Evolutionary conservation across 2,888 invertebrate species (phyloP), one percentile per base, ranked within the genome.

Genomic region (Tipula confusa): DNA sequence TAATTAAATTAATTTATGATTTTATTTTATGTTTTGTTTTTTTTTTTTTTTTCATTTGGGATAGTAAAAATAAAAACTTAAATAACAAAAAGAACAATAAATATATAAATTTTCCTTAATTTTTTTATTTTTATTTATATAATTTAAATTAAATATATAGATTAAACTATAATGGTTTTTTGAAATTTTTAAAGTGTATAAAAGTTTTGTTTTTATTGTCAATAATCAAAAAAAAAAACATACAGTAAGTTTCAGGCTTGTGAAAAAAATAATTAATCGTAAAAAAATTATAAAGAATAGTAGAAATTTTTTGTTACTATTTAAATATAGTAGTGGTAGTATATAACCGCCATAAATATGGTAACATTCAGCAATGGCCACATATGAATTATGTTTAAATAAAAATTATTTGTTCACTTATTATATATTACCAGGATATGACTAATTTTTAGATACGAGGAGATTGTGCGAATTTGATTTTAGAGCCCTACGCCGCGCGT

Each of bases 1-100:
- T 64, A 24, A 64, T 64, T 24, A 64, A 24, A 64, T 9, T 64
- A 64, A 24, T 43, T n/a, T n/a, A n/a, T n/a, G n/a, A 24, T 18
- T 64, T 64, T 15, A n/a, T n/a, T 64, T 48, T 48, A 48, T 43
- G 24, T 48, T 48, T 48, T 48, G 48, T 48, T 24, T 6, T 64
- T 43, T 64, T 64, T 48, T 48, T 18, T 48, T 24, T 6, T 64
- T 43, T 64, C 24, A 24, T 64, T 64, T 64, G 24, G 64, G 64
- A 64, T 64, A 64, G 64, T 64, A 64, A 64, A 64, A 64, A 24
- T 64, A 64, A 64, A 64, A 64, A 64, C 64, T 64, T 64, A 64
- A 64, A 64, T 64, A 64, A 64, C 64, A 64, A 64, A 33, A 43
- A 64, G 64, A 64, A 64, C 64, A 24, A 64, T 64, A 64, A 24